These are phyloP conservation scores for Gavia stellata DNA, from an alignment of 2,113 vertebrate species.

Conservation along the genomic window DNA sequence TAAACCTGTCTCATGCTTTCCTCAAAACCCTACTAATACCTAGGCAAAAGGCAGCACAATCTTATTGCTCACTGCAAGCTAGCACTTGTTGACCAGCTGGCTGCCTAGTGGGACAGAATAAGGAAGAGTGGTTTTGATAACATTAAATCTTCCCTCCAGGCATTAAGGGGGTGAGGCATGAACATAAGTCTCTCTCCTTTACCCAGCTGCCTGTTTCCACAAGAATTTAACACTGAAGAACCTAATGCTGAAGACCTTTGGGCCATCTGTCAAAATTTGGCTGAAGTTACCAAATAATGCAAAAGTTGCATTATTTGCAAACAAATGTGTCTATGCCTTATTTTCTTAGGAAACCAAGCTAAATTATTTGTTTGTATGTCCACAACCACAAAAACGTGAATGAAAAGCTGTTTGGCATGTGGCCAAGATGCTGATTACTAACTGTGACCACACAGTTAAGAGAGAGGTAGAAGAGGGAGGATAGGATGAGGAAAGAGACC, in stretches of 20 bases:
- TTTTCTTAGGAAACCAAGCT: neutral
- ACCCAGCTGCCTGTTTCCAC: neutral
- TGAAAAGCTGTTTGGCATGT: neutral
- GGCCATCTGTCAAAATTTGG: neutral
- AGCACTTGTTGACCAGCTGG: neutral
- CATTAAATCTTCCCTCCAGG: neutral
- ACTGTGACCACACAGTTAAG: neutral
- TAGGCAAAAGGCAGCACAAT: neutral
- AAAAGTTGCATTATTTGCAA: neutral
- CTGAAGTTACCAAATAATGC: neutral
- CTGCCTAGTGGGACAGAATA: neutral
- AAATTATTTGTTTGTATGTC: neutral
- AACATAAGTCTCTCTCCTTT: neutral
- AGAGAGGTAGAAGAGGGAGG: neutral
- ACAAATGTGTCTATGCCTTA: neutral
- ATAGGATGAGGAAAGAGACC: neutral
- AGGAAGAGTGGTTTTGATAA: neutral
- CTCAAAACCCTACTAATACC: neutral
- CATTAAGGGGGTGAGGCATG: neutral
- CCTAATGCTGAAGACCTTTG: neutral
- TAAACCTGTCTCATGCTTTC: neutral
- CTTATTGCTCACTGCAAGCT: neutral
- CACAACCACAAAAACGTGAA: neutral
- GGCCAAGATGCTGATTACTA: neutral
- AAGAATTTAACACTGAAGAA: neutral